Conservation (phyloP, 2,113 vertebrate genomes). For the Alces alces region DNA sequence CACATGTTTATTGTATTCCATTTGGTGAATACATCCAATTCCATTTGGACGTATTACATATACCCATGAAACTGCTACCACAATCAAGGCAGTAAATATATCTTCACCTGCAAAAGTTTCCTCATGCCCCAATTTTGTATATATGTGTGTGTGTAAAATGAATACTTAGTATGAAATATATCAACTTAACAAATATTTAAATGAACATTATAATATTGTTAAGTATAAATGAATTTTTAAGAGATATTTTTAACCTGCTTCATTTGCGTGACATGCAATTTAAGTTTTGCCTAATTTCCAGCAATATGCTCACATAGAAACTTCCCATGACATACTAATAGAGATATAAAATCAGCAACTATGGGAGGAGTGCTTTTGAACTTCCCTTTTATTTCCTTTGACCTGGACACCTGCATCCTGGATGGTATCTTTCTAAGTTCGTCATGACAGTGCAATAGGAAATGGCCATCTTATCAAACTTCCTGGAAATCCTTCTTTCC, state of each 20-base stretch:
- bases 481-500: slow-evolving; percentile 72
- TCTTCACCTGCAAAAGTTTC: background rate
- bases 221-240: background rate
- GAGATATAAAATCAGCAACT: slow-evolving; percentile 52
- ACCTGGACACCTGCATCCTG: slow-evolving; percentile 87
- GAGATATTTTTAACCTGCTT: background rate
- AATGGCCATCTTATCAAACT: slow-evolving; percentile 76
- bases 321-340: slow-evolving; percentile 72
- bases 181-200: background rate
- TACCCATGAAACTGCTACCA: background rate
- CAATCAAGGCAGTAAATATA: background rate
- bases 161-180: background rate
- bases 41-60: background rate
- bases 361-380: slow-evolving; percentile 78
- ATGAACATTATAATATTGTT: background rate
- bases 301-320: slow-evolving; percentile 33
- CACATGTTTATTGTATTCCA: background rate
- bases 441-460: slow-evolving; percentile 81
- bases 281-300: slow-evolving; percentile 55
- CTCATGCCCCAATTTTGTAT: background rate
- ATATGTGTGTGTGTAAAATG: background rate
- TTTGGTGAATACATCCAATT: background rate
- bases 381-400: slow-evolving; percentile 76
- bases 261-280: background rate
- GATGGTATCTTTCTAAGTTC: slow-evolving; percentile 78